These are phyloP conservation scores for Leucoraja ocellata DNA, from an alignment of 2,797 vertebrate species.

Conservation along the genomic window DNA sequence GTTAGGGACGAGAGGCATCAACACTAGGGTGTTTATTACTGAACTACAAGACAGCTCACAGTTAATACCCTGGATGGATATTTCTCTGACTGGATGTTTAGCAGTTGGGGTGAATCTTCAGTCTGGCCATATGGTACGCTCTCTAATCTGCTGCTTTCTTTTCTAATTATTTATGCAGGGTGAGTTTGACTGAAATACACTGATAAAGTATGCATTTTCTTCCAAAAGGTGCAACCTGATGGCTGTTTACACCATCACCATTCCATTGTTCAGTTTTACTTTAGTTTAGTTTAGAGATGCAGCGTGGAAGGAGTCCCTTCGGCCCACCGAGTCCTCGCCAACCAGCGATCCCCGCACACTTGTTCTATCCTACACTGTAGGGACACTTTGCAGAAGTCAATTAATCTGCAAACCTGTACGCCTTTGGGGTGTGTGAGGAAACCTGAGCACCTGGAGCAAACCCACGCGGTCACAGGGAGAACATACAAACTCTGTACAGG, in stretches of 20 bases:
- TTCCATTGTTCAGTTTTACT: background rate
- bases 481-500: no score
- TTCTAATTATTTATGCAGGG: background rate
- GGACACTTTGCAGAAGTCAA: no score
- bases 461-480: no score
- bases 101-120: background rate
- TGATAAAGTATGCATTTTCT: background rate
- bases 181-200: background rate
- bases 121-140: background rate
- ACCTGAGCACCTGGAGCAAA: no score
- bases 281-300: no score
- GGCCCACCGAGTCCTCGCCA: no score
- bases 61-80: background rate
- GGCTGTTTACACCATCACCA: background rate
- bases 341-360: no score
- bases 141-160: background rate
- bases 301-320: no score
- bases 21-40: background rate
- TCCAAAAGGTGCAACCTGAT: background rate
- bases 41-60: background rate
- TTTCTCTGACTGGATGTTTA: background rate
- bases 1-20: background rate
- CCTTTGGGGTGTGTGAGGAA: no score
- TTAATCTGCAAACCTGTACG: no score
- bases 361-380: no score